These are phyloP conservation scores for Lamellibrachia satsuma DNA, from an alignment of 2,888 invertebrate species.

Conservation along the genomic window DNA sequence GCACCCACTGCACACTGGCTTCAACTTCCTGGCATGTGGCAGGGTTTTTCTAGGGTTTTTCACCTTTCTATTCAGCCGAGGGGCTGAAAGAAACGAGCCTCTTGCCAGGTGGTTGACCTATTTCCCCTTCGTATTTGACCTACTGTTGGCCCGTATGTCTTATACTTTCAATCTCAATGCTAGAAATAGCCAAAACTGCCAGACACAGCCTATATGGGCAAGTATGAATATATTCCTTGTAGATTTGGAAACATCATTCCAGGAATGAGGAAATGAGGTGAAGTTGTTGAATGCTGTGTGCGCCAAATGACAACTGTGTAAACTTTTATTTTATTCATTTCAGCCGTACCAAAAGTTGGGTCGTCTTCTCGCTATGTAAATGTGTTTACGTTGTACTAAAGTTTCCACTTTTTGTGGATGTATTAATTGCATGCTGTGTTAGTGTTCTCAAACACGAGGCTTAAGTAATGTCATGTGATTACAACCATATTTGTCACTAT, in stretches of 20 bases:
- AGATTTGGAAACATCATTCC: background rate
- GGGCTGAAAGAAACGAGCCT: background rate
- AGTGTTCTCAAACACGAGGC: background rate
- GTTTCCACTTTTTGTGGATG: background rate
- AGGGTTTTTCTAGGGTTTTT: background rate
- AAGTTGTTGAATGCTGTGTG: background rate
- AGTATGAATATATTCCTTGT: background rate
- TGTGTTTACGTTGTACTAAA: too few relatives aligned
- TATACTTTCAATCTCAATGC: too few relatives aligned
- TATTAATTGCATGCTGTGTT: background rate
- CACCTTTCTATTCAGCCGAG: background rate
- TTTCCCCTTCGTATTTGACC: background rate
- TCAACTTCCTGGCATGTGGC: background rate
- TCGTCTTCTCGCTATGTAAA: background rate
- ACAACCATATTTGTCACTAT: too few relatives aligned
- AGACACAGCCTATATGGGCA: background rate
- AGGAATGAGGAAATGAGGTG: background rate
- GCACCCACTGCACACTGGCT: background rate
- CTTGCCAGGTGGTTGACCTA: background rate
- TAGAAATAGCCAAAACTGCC: background rate
- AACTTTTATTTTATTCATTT: background rate
- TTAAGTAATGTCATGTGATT: too few relatives aligned
- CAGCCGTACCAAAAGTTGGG: background rate
- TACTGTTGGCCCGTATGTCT: background rate
- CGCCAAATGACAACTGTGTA: background rate